Conservation (phyloP, 1,140 invertebrate species). For the Pemphigus obesinymphae region DNA sequence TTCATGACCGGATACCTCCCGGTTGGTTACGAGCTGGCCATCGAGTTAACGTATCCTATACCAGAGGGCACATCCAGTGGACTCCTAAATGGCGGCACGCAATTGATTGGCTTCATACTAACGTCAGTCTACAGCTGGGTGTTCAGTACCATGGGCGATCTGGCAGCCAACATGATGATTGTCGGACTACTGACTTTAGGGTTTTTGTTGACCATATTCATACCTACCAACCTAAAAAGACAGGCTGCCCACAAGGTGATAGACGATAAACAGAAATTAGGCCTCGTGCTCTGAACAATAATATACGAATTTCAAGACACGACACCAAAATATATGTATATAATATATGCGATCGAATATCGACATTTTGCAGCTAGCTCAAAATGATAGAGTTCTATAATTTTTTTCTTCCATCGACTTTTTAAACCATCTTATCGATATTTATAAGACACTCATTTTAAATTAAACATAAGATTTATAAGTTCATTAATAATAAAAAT, state of each 20-base stretch:
- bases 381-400: too few species aligned
- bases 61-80: constrained; percentile 82
- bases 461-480: too few species aligned
- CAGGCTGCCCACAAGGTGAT: constrained; percentile 60
- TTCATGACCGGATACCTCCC: constrained; percentile 95
- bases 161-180: constrained; percentile 65
- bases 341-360: too few species aligned
- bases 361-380: too few species aligned
- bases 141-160: constrained; percentile 56
- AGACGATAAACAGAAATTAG: constrained; percentile 13
- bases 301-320: too few species aligned
- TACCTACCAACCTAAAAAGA: constrained; percentile 67
- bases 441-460: too few species aligned
- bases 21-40: constrained; percentile 91
- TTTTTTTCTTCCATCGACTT: too few species aligned
- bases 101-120: constrained; percentile 74
- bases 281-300: not conserved
- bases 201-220: constrained; percentile 63
- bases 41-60: constrained; percentile 92
- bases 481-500: too few species aligned
- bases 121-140: constrained; percentile 64
- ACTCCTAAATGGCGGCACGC: constrained; percentile 72
- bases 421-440: too few species aligned
- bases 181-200: constrained; percentile 63
- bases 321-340: too few species aligned